phyloP scores from a whole-genome alignment of 2,113 vertebrate genomes.

The Xiphophorus maculatus region DNA sequence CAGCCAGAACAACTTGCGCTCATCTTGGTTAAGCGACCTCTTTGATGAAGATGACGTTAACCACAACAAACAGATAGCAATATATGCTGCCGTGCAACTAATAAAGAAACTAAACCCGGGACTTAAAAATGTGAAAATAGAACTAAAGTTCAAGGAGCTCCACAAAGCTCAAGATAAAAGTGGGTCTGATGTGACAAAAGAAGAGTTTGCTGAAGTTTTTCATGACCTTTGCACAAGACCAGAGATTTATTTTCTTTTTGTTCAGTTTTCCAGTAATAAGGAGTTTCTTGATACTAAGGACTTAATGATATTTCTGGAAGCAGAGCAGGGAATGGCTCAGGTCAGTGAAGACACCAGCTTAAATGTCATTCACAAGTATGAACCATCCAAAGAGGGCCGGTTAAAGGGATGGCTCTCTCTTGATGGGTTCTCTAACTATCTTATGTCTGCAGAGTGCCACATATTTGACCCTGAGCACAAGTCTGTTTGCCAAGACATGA shows the following conservation, averaged over 20 bases:
- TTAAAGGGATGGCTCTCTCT: slow-evolving; percentile 93
- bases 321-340: slow-evolving; percentile 96
- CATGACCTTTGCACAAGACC: slow-evolving; percentile 98
- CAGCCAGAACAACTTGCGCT: slow-evolving; percentile 94
- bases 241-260: slow-evolving; percentile 98
- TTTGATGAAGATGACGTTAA: slow-evolving; percentile 87
- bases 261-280: slow-evolving; percentile 99
- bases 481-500: slow-evolving; percentile 97
- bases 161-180: slow-evolving; percentile 92
- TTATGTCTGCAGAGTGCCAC: slow-evolving; percentile 95
- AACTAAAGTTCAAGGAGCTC: slow-evolving; percentile 97
- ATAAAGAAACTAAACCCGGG: slow-evolving; percentile 93
- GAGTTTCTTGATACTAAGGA: slow-evolving; percentile 97
- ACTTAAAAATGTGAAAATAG: slow-evolving; percentile 94
- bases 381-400: slow-evolving; percentile 93
- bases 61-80: slow-evolving; percentile 82
- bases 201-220: slow-evolving; percentile 98
- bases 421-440: slow-evolving; percentile 96
- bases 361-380: slow-evolving; percentile 92
- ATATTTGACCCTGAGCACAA: slow-evolving; percentile 98
- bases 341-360: slow-evolving; percentile 94
- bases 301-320: slow-evolving; percentile 98
- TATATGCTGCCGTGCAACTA: slow-evolving; percentile 90
- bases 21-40: slow-evolving; percentile 93
- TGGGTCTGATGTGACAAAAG: slow-evolving; percentile 86